A percentile compares a stretch with the other conserved stretches of the same genome.
Evolutionary conservation across 2,888 invertebrate genomes (phyloP).

Genomic region (Eucriotettix oculatus): DNA sequence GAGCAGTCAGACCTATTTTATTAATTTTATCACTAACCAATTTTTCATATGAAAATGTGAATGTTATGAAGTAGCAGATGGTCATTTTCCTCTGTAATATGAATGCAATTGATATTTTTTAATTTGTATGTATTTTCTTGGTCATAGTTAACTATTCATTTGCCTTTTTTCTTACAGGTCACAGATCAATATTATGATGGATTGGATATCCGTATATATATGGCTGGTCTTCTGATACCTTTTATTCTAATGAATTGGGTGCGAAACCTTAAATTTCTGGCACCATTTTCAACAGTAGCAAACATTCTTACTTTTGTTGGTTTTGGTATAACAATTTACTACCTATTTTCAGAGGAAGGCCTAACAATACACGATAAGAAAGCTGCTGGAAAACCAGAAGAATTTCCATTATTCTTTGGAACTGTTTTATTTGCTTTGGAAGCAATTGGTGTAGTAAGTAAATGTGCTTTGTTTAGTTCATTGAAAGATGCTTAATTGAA

Average conservation of each 20-base stretch:
- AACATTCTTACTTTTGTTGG: constrained; percentile 70
- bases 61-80: too few species aligned
- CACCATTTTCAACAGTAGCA: constrained; percentile 79
- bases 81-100: neutral
- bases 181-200: constrained; percentile 33
- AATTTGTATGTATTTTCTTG: too few species aligned
- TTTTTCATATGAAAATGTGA: too few species aligned
- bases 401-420: constrained; percentile 86
- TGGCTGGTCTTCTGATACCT: constrained; percentile 21
- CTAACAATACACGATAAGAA: constrained; percentile 38
- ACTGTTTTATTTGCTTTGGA: constrained; percentile 92
- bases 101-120: neutral
- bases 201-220: constrained; percentile 19
- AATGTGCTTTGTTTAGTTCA: neutral
- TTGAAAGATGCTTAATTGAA: too few species aligned
- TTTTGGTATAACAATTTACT: constrained; percentile 72
- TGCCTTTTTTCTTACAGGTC: constrained; percentile 9
- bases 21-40: too few species aligned
- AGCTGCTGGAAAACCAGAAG: constrained; percentile 42
- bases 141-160: neutral
- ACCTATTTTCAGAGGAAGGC: constrained; percentile 57
- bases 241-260: constrained; percentile 68
- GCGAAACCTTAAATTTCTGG: constrained; percentile 68
- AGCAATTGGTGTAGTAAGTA: constrained; percentile 76
- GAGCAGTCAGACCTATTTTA: too few species aligned